A percentile compares a stretch with the other conserved stretches of the same genome.
Conservation (phyloP, 1,140 invertebrate species). For the Colletes gigas region DNA sequence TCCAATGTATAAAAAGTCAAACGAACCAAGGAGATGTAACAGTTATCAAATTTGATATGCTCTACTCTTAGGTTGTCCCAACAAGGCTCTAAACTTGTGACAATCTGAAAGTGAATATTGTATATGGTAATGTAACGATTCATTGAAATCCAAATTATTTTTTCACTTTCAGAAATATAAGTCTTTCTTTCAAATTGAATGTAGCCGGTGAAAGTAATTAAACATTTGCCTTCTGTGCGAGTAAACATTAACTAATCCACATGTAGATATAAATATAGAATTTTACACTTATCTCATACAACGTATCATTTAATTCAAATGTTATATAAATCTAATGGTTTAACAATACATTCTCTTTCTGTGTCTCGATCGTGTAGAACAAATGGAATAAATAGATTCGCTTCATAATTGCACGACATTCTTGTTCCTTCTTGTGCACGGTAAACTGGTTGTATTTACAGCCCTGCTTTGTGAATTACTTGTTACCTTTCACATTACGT, state of each 20-base stretch:
- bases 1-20: background rate
- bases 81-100: too few species aligned
- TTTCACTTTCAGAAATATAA: slow-evolving; percentile 3
- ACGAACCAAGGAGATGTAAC: too few species aligned
- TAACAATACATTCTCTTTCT: slow-evolving; percentile 24
- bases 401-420: slow-evolving; percentile 67
- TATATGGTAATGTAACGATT: slow-evolving; percentile 6
- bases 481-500: slow-evolving; percentile 49
- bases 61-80: too few species aligned
- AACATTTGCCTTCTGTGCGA: background rate
- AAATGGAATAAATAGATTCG: slow-evolving; percentile 66
- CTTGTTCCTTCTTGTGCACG: slow-evolving; percentile 58
- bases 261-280: slow-evolving; percentile 22
- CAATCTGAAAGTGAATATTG: too few species aligned
- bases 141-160: background rate
- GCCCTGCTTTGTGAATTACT: slow-evolving; percentile 47
- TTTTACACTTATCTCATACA: slow-evolving; percentile 42
- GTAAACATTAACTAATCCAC: background rate
- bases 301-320: slow-evolving; percentile 30
- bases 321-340: slow-evolving; percentile 38
- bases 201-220: background rate
- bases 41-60: too few species aligned
- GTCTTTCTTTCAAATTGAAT: background rate
- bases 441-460: slow-evolving; percentile 73
- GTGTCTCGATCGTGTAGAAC: slow-evolving; percentile 42